These are phyloP conservation scores for Corydoras maculifer DNA, from an alignment of 2,113 vertebrate species.

Conservation along the genomic window DNA sequence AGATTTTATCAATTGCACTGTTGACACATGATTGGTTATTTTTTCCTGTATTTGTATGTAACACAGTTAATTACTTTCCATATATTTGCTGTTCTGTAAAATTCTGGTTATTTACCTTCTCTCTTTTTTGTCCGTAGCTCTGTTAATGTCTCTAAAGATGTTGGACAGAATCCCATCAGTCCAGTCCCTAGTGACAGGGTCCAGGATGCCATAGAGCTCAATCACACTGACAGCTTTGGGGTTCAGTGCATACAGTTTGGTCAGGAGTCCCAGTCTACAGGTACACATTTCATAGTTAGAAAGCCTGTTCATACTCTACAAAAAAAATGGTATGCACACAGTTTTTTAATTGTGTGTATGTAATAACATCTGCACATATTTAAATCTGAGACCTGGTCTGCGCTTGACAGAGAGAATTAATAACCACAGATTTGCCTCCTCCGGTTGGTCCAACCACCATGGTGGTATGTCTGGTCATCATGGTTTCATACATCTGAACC, in stretches of 20 bases:
- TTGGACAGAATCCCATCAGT: conserved; percentile 92
- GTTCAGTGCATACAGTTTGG: conserved; percentile 84
- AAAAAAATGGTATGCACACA: too few species aligned
- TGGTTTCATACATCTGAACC: conserved; percentile 95
- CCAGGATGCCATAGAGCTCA: conserved; percentile 89
- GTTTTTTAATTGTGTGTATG: too few species aligned
- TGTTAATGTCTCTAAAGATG: conserved; percentile 94
- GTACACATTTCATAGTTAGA: background rate
- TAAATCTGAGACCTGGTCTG: conserved; percentile 78
- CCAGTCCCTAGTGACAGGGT: conserved; percentile 88
- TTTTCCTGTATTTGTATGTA: too few species aligned
- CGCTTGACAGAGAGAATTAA: conserved; percentile 84
- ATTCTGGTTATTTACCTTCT: conserved; percentile 63
- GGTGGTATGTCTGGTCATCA: conserved; percentile 92
- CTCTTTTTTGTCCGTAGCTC: conserved; percentile 86
- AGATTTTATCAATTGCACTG: too few species aligned
- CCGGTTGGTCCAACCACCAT: conserved; percentile 96
- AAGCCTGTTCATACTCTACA: background rate
- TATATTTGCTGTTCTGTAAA: too few species aligned
- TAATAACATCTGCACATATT: too few species aligned
- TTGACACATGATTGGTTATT: too few species aligned
- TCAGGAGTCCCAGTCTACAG: conserved; percentile 76
- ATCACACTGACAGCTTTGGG: conserved; percentile 92
- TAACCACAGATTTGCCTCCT: conserved; percentile 94
- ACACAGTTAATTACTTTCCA: background rate